These are phyloP conservation scores for Caranx melampygus DNA, from an alignment of 2,113 vertebrate species.

Conservation along the genomic window DNA sequence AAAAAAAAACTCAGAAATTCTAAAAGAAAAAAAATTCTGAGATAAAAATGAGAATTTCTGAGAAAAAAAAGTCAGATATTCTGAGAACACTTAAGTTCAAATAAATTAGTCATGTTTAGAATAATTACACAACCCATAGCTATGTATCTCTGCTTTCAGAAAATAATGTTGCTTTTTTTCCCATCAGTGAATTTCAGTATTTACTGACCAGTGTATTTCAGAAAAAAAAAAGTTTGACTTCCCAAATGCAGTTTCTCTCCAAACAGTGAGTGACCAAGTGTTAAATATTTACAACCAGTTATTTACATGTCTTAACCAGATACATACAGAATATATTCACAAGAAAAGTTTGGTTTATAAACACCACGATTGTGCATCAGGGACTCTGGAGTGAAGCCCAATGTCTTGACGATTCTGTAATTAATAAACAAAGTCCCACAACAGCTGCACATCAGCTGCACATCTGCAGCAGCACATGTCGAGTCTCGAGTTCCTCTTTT, in stretches of 20 bases:
- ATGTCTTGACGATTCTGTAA: not conserved
- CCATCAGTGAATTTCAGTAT: slow-evolving; percentile 11
- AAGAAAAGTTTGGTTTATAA: slow-evolving; percentile 23
- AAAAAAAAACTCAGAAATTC: no score
- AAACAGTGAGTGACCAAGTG: slow-evolving; percentile 31
- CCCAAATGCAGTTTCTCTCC: slow-evolving; percentile 44
- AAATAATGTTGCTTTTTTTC: slow-evolving; percentile 5
- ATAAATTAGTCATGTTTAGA: slow-evolving; percentile 12
- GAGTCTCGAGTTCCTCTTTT: slow-evolving; percentile 1
- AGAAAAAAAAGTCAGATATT: no score
- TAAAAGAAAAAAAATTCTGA: no score
- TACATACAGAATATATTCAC: slow-evolving; percentile 43
- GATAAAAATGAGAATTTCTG: no score
- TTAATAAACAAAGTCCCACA: slow-evolving; percentile 8
- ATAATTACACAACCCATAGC: not conserved
- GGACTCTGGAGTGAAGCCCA: slow-evolving; percentile 9
- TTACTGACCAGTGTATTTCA: slow-evolving; percentile 10
- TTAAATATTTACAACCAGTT: slow-evolving; percentile 67
- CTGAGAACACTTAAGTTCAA: not conserved
- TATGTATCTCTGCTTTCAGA: not conserved
- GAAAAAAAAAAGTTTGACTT: slow-evolving; percentile 7
- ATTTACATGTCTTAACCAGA: slow-evolving; percentile 53
- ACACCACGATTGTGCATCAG: slow-evolving; percentile 13
- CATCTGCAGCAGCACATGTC: not conserved
- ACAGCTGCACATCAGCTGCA: slow-evolving; percentile 4